Base-by-base conservation (phyloP, 2,888 invertebrate species). In the Diachrysia chrysitis region DNA sequence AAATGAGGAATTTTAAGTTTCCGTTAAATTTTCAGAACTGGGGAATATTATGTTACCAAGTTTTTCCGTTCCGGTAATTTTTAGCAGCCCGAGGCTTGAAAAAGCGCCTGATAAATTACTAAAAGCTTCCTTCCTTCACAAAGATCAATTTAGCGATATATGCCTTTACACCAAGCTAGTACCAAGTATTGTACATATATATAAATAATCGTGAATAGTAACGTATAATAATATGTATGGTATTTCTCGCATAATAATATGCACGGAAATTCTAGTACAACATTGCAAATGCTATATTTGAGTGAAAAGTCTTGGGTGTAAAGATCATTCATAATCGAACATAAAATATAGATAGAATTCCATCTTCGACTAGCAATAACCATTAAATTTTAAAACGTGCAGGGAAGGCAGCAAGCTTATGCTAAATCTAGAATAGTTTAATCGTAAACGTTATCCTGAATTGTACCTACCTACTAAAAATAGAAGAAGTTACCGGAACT, bases 331-430 rank as follows among this genome's bases (percentile, higher is more conserved):
- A 54, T 54, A n/a, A 54, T 25, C 7, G 21, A 16, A 14, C 16
- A 21, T 70, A 42, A 65, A 51, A 55, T 42, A 65, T 14, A 19
- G 12, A 63, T 64, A 48, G 37, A 32, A 16, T 66, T 5, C 48
- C 29, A 48, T 32, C 2, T 37, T 61, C 42, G 23, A 35, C 1
- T 53, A 12, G 25, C 46, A n/a, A 62, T 74, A 62, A 63, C 46
- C 58, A 51, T 72, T 23, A 53, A 56, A 63, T 59, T 69, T 72
- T 69, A 63, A 29, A 57, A 23, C 58, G 19, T 37, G 53, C 14
- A 32, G 16, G 21, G 35, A 21, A 69, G 19, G 29, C 4, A 21
- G 23, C 59, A 12, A 9, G 37, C 42, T 29, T 25, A 54, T 42
- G 23, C 14, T 7, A 54, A n/a, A 54, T 54, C 23, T 54, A n/a